These are phyloP conservation scores for Polia nebulosa DNA, from an alignment of 2,888 invertebrate genomes.

Conservation along the genomic window DNA sequence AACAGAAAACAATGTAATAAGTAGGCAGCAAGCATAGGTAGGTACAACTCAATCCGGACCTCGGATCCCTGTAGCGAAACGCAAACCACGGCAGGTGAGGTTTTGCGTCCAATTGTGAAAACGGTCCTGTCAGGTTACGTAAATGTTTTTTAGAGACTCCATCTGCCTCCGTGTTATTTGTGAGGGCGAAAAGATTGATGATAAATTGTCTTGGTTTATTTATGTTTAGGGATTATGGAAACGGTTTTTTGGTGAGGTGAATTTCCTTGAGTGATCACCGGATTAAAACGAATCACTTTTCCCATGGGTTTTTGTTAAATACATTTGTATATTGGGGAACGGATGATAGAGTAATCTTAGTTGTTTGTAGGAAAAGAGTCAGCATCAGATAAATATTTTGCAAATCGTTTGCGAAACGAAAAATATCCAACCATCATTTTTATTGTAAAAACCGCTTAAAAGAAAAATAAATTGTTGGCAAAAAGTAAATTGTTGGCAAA, in stretches of 20 bases:
- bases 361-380: too few species aligned
- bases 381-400: background rate
- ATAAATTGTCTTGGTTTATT: conserved; percentile 51
- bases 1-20: conserved; percentile 21
- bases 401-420: background rate
- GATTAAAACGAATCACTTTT: conserved; percentile 1
- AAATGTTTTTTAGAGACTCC: conserved; percentile 39
- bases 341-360: too few species aligned
- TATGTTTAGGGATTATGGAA: conserved; percentile 10
- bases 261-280: conserved; percentile 26
- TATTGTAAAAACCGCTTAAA: background rate
- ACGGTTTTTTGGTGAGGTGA: conserved; percentile 22
- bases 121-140: conserved; percentile 9
- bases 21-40: background rate
- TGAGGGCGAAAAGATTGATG: conserved; percentile 26
- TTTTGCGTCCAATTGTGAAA: conserved; percentile 21
- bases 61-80: background rate
- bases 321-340: background rate
- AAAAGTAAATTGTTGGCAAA: too few species aligned
- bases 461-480: too few species aligned
- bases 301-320: background rate
- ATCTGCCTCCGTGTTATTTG: conserved; percentile 26
- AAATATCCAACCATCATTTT: conserved; percentile 4
- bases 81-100: conserved; percentile 32
- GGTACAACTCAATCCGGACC: background rate